A percentile compares a stretch with the other conserved stretches of the same genome.
phyloP scores from a whole-genome alignment of 2,888 invertebrate species.

The Phaonia tiefii region DNA sequence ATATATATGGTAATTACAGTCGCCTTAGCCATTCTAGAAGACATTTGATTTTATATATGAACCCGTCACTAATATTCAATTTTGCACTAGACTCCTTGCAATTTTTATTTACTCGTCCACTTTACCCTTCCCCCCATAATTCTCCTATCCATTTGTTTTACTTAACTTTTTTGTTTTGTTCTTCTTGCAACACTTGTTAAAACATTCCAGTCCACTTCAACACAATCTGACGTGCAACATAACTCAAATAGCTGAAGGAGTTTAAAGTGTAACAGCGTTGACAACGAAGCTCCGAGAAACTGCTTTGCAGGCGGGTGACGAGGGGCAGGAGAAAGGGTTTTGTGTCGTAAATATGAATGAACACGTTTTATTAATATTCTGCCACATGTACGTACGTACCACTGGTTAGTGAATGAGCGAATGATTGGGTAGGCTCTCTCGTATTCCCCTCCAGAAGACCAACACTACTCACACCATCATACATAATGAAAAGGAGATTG shows the following conservation, averaged over 20 bases:
- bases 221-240: constrained; percentile 40
- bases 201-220: constrained; percentile 39
- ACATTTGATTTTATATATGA: no score
- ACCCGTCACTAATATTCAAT: no score
- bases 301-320: not conserved
- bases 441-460: not conserved
- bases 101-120: not conserved
- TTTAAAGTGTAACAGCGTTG: constrained; percentile 6
- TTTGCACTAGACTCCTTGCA: constrained; percentile 5
- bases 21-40: no score
- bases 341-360: constrained; percentile 45
- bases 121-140: not conserved
- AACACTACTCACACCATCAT: not conserved
- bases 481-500: constrained; percentile 8
- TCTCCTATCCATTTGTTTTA: constrained; percentile 35
- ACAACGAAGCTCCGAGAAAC: no score
- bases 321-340: not conserved
- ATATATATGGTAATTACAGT: no score
- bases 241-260: constrained; percentile 34
- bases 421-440: constrained; percentile 4
- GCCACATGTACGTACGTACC: constrained; percentile 13
- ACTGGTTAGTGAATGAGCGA: constrained; percentile 15
- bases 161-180: constrained; percentile 12
- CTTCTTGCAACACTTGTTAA: constrained; percentile 26
- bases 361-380: constrained; percentile 60